Conservation (phyloP, 2,113 vertebrate genomes). For the Mormyrus iriodes region DNA sequence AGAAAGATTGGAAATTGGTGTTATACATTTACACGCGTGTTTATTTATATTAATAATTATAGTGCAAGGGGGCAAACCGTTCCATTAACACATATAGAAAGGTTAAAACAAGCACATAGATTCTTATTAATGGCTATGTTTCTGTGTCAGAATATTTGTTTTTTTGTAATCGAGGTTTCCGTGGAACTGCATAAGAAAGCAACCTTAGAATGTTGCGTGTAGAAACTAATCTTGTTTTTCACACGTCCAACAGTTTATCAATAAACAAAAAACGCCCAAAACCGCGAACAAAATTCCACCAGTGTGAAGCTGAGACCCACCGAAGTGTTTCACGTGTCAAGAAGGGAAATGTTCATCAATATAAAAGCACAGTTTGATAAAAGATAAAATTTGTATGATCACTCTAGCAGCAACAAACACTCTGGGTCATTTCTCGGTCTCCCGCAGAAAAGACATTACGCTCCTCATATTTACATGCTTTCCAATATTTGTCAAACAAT, state of each 20-base stretch:
- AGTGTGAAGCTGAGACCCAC: conserved; percentile 93
- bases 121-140: neutral
- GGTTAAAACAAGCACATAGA: neutral
- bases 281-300: conserved; percentile 50
- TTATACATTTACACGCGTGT: neutral
- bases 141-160: neutral
- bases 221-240: neutral
- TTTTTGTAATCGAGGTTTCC: neutral
- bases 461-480: conserved; percentile 96
- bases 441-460: conserved; percentile 99
- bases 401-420: conserved; percentile 88
- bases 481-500: conserved; percentile 99
- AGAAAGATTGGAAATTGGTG: neutral
- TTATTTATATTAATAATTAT: conserved; percentile 1
- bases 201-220: neutral
- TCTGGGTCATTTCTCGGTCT: conserved; percentile 99
- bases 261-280: neutral
- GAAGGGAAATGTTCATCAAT: conserved; percentile 73
- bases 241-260: neutral
- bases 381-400: conserved; percentile 88
- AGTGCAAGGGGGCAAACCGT: neutral
- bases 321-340: conserved; percentile 98
- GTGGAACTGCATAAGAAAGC: neutral
- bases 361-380: conserved; percentile 89
- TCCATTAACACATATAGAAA: neutral